phyloP scores from a whole-genome alignment of 1,140 invertebrate genomes.

The Anastrepha obliqua region DNA sequence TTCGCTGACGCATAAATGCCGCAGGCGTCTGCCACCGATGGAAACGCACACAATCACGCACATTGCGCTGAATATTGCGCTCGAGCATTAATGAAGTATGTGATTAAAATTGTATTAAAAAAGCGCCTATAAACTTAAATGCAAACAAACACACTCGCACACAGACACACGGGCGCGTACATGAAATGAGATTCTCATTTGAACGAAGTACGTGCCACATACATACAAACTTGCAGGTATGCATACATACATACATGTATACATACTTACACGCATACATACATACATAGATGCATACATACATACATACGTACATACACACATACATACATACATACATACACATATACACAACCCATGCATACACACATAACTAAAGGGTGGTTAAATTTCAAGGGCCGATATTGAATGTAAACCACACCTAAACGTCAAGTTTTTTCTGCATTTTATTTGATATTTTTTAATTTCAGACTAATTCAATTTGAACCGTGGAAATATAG shows the following conservation, averaged over 20 bases:
- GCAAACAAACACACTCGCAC: background rate
- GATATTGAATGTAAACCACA: no score
- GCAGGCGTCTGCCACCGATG: background rate
- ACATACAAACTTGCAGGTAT: no score
- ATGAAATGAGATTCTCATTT: no score
- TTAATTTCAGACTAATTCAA: no score
- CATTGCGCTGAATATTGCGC: background rate
- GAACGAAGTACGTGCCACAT: no score
- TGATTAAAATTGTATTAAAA: slow-evolving; percentile 49
- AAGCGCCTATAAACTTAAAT: background rate
- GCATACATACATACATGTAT: background rate
- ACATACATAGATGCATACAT: no score
- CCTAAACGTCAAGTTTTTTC: no score
- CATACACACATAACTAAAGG: background rate
- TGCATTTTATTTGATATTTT: no score
- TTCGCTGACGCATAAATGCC: background rate
- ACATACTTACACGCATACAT: background rate
- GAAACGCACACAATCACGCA: background rate
- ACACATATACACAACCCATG: no score
- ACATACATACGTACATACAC: background rate
- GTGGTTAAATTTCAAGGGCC: no score
- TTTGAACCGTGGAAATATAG: no score
- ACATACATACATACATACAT: no score
- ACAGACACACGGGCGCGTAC: background rate
- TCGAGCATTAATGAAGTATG: slow-evolving; percentile 38